Base-by-base conservation (phyloP, 2,113 vertebrate species). In the Athene noctua region DNA sequence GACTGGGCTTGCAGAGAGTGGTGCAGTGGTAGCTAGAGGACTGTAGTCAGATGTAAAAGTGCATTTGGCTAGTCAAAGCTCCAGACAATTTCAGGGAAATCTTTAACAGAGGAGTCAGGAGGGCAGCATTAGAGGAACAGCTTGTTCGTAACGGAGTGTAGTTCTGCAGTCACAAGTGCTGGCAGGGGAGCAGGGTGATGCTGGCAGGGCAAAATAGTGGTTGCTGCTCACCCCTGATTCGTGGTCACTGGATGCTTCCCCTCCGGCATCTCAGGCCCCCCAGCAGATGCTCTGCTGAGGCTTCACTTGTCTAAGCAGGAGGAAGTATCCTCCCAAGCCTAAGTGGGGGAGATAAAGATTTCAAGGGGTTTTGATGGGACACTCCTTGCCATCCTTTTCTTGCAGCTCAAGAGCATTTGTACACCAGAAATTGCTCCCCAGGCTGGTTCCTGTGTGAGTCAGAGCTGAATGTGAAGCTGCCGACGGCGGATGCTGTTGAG, bases 381-480 rank as follows among this genome's bases (percentile, higher is more conserved):
- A 40, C 62, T 92, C 80, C 26, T 95, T 38, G 9, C 55, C 3
- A 20, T 96, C 75, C 72, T 78, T 96, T 77, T 86, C 65, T 81
- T 74, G 86, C 70, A 72, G 65, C 70, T 95, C 61, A 61, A 61
- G 88, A 92, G 58, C 65, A 34, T 86, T 92, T 82, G 70, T 58
- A 30, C 62, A 29, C 17, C 40, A 70, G 58, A 87, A 87, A 91
- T 75, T 95, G 70, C 78, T 95, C 77, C 84, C 74, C 66, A 36
- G 91, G 70, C 73, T 82, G 55, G 58, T 86, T 95, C 84, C 91
- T 90, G 57, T 80, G 70, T 92, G 89, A 89, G 58, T 94, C 87
- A 87, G 88, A 85, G 91, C 89, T 94, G 49, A 72, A 20, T 18
- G 46, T 11, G 11, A 70, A 92, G 49, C 80, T 87, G 72, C 36